Evolutionary conservation across 1,140 invertebrate species (phyloP).

Genomic region (Anastatus disparis): DNA sequence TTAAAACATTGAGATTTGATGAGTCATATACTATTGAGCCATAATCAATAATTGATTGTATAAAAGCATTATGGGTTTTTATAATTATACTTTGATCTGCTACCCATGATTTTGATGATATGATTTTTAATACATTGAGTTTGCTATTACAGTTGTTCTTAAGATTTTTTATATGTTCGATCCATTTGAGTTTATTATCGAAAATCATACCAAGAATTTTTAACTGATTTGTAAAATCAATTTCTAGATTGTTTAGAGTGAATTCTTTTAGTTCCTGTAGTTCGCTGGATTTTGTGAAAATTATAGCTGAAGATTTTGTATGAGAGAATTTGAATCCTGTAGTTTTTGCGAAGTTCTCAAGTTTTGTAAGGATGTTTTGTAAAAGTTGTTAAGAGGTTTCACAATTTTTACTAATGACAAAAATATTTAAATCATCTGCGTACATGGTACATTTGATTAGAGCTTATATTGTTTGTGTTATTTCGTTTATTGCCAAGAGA

Average conservation of each 20-base stretch:
- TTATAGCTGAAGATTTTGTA: too few species aligned
- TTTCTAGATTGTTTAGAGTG: not conserved
- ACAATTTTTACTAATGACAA: constrained; percentile 10
- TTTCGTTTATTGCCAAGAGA: constrained; percentile 42
- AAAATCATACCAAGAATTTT: not conserved
- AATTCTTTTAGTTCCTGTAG: not conserved
- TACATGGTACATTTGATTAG: constrained; percentile 23
- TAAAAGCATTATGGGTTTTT: too few species aligned
- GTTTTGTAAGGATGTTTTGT: not conserved
- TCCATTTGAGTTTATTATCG: not conserved
- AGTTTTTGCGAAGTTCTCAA: constrained; percentile 10
- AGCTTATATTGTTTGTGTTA: not conserved
- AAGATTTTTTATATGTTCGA: not conserved
- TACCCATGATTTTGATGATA: not conserved
- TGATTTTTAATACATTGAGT: not conserved
- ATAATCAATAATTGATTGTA: too few species aligned
- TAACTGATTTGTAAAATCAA: not conserved
- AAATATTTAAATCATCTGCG: constrained; percentile 35
- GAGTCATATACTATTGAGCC: too few species aligned
- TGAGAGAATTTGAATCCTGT: constrained; percentile 38
- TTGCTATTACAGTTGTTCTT: not conserved
- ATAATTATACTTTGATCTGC: too few species aligned
- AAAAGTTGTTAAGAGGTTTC: constrained; percentile 13
- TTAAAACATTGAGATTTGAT: too few species aligned
- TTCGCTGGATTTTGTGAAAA: too few species aligned